A percentile compares a stretch with the other conserved stretches of the same genome.
These are phyloP conservation scores for Drosophila lini DNA, from an alignment of 1,140 invertebrate genomes.

Conservation along the genomic window DNA sequence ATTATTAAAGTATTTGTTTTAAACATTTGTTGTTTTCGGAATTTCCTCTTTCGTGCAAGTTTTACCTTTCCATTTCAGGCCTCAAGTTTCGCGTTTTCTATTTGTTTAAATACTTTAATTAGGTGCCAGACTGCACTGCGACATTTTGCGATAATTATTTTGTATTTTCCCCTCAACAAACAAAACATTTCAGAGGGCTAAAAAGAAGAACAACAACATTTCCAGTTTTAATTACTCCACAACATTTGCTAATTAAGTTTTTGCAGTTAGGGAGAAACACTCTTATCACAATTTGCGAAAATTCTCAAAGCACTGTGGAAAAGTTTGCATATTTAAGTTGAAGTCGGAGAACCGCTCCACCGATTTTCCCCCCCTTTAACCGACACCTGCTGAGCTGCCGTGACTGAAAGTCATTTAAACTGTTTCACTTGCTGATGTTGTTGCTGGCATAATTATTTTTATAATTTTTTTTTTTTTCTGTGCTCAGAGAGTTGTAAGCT, in stretches of 20 bases:
- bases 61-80: background rate
- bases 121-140: conserved; percentile 25
- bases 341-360: conserved; percentile 14
- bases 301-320: conserved; percentile 24
- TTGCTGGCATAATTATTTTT: conserved; percentile 53
- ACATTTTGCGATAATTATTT: conserved; percentile 31
- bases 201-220: conserved; percentile 2
- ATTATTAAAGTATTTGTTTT: background rate
- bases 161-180: conserved; percentile 5
- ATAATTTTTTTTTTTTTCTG: conserved; percentile 26
- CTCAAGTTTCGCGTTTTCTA: background rate
- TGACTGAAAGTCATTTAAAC: conserved; percentile 57
- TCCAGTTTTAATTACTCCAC: conserved; percentile 27
- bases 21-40: background rate
- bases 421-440: conserved; percentile 47
- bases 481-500: conserved; percentile 25
- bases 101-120: conserved; percentile 6
- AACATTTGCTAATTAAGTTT: conserved; percentile 60
- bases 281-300: conserved; percentile 47
- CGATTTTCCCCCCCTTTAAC: conserved; percentile 10
- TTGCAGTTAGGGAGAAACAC: conserved; percentile 32
- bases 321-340: conserved; percentile 59
- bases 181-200: conserved; percentile 8
- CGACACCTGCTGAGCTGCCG: conserved; percentile 48
- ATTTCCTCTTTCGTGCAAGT: background rate